A percentile compares a stretch with the other conserved stretches of the same genome.
phyloP scores from a whole-genome alignment of 1,140 invertebrate genomes.

The Penaeus chinensis region DNA sequence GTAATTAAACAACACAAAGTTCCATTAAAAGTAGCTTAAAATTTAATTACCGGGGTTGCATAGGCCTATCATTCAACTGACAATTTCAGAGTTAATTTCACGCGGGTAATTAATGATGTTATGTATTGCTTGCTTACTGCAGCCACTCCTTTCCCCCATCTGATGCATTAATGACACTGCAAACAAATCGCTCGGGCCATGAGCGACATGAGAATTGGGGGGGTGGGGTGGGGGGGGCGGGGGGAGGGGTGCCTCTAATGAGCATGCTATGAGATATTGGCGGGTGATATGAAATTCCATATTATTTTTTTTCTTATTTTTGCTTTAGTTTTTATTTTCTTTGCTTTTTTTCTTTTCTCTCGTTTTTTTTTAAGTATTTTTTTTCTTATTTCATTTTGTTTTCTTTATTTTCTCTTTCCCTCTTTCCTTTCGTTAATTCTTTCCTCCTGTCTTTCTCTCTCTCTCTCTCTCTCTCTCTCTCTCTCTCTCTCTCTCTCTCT shows the following conservation, averaged over 20 bases:
- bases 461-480: slow-evolving; percentile 1
- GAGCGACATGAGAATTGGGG: neutral
- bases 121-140: neutral
- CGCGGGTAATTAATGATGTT: slow-evolving; percentile 21
- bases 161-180: neutral
- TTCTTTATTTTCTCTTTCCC: too few relatives aligned
- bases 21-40: slow-evolving; percentile 59
- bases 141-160: neutral
- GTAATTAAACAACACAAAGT: slow-evolving; percentile 52
- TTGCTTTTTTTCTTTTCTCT: too few relatives aligned
- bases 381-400: too few relatives aligned
- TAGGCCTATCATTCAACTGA: slow-evolving; percentile 46
- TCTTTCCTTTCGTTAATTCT: too few relatives aligned
- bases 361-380: too few relatives aligned
- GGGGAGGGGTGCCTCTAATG: too few relatives aligned
- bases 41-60: slow-evolving; percentile 58
- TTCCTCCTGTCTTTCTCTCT: too few relatives aligned
- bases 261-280: too few relatives aligned
- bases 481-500: neutral
- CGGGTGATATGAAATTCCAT: too few relatives aligned
- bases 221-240: neutral
- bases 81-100: slow-evolving; percentile 40
- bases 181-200: too few relatives aligned
- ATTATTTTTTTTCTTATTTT: too few relatives aligned
- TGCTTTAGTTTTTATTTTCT: too few relatives aligned